Conservation (phyloP, 2,888 invertebrate species). For the Phrixothrix hirtus region DNA sequence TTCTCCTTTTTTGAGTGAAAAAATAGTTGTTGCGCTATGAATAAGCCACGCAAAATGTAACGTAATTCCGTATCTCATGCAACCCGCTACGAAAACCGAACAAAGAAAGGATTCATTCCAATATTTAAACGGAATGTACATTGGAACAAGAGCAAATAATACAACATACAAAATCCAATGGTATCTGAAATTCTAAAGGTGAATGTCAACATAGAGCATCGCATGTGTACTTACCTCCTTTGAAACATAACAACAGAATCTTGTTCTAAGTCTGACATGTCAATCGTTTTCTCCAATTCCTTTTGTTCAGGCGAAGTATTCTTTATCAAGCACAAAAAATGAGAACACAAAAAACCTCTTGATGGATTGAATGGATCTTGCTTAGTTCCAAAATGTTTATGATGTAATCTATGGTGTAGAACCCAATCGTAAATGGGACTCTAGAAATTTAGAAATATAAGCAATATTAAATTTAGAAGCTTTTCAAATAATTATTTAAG, state of each 20-base stretch:
- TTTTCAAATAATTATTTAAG: not conserved
- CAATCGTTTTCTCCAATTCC: constrained; percentile 66
- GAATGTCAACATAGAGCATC: no score
- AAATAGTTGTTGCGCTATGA: constrained; percentile 72
- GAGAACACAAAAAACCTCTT: constrained; percentile 80
- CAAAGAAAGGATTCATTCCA: constrained; percentile 71
- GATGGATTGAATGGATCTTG: constrained; percentile 80
- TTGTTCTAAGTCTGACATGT: constrained; percentile 76
- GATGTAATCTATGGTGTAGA: constrained; percentile 78
- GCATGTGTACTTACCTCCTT: constrained; percentile 63
- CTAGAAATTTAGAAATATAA: constrained; percentile 55
- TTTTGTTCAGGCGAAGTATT: constrained; percentile 68
- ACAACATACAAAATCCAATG: constrained; percentile 68
- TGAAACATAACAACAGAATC: constrained; percentile 84
- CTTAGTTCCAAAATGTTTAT: constrained; percentile 74
- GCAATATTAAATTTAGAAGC: not conserved
- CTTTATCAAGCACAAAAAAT: constrained; percentile 71
- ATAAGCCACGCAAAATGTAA: constrained; percentile 72
- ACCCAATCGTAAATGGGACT: constrained; percentile 87
- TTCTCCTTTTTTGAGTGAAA: constrained; percentile 72
- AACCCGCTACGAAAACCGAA: constrained; percentile 68
- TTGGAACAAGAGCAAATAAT: constrained; percentile 68
- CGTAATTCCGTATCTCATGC: constrained; percentile 68
- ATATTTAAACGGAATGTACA: constrained; percentile 78
- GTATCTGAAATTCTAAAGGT: constrained; percentile 62